Conservation (phyloP, 2,797 vertebrate genomes). For the Hybognathus amarus region DNA sequence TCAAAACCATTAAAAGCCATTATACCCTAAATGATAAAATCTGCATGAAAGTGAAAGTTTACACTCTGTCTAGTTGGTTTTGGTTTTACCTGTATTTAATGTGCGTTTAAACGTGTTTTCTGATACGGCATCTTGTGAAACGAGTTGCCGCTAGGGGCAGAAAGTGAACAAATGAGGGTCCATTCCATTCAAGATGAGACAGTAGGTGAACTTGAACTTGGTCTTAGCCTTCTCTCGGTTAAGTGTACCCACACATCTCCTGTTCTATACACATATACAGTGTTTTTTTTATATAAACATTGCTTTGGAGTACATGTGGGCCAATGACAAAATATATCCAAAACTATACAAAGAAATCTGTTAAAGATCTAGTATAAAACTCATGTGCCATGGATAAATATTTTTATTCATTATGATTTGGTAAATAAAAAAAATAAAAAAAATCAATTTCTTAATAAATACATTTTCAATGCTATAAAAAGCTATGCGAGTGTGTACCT, state of each 20-base stretch:
- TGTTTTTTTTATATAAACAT: background rate
- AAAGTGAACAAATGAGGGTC: conserved; percentile 61
- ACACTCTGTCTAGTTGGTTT: background rate
- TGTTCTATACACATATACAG: background rate
- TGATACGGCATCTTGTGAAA: background rate
- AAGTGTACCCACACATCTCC: background rate
- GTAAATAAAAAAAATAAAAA: background rate
- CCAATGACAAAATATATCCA: background rate
- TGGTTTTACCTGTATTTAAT: background rate
- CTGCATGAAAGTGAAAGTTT: background rate
- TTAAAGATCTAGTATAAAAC: background rate
- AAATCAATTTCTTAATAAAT: background rate
- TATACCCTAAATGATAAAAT: background rate
- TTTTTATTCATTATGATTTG: background rate
- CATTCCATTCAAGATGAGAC: conserved; percentile 85
- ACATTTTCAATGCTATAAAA: background rate
- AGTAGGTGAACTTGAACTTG: conserved; percentile 88
- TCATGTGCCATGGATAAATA: background rate
- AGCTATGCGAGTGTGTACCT: background rate
- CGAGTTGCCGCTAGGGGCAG: conserved; percentile 85
- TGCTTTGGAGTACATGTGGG: background rate
- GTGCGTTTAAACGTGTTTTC: background rate
- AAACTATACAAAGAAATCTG: background rate
- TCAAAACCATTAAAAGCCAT: background rate
- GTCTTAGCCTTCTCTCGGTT: conserved; percentile 68